Evolutionary conservation across 2,888 invertebrate species (phyloP), one percentile per base, ranked within the genome.

Genomic region (Pristionchus entomophagus): DNA sequence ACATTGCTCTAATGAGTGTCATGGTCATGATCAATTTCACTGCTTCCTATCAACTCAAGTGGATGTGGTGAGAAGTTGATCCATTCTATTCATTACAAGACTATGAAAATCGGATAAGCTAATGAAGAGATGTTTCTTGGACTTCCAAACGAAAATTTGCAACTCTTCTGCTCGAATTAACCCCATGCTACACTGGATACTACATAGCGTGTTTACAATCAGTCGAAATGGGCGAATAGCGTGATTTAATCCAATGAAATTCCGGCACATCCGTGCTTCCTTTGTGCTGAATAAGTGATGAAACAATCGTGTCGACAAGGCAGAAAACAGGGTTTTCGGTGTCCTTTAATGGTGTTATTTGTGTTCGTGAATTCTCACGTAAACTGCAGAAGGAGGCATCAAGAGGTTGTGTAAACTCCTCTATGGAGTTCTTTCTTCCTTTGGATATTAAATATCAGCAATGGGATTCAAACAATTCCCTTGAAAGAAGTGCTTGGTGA

Each of bases 1-100:
- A 89, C 86, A 88, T 90, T n/a, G 87, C 88, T 19, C 88, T 91
- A 32, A 88, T 91, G 87, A 87, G 32, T 8, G 87, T 88, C 26
- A 78, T 88, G 38, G 88, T 90, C 35, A 83, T 90, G 5, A 84
- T 87, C 59, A 88, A 88, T 65, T 90, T 87, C 86, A 88, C 88
- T 1, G 87, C 86, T 12, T 88, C 87, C 51, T 86, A 88, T 38
- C 82, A 86, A 12, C 65, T 90, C 53, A 90, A 88, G 62, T 86
- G 82, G 19, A 88, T 89, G 53, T 89, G 88, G 89, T 89, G 41
- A 87, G 87, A 5, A 0, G 26, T 73, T 73, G 22, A 38, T 38
- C 73, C 8, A 5, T 73, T 73, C 41, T 26, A 69, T 26, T 22
- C 35, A 38, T 0, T 35, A n/a, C n/a, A n/a, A n/a, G n/a, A n/a